Base-by-base conservation (phyloP, 2,797 vertebrate genomes). In the Falco novaeseelandiae region DNA sequence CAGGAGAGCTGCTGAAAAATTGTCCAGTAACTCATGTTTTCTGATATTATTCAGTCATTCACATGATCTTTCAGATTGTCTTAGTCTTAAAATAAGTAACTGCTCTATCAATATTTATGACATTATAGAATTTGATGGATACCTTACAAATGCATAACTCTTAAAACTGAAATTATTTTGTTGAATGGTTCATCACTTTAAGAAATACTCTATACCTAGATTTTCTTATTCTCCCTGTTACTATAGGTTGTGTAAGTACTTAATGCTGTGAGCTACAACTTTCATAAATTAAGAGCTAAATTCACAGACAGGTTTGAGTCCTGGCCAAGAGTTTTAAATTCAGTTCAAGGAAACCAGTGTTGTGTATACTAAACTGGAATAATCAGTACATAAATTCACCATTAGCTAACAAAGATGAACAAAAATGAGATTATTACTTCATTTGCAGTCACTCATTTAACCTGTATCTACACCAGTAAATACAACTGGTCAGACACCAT, bases 1-100 rank as follows among this genome's bases (percentile, higher is more conserved):
- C 86, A 92, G 18, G 8, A 95, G 27, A 94, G 48, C 21, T 96
- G 95, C 87, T 88, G 54, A 49, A 93, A 93, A 92, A 90, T 21
- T 34, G 26, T 85, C 49, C 73, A 48, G 32, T 42, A 90, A 89
- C 46, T 87, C 22, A 63, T 21, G 40, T 38, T 79, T 92, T 94
- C 63, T 63, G 59, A 55, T 44, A 84, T 23, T 82, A 86, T 48
- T 69, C 36, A 67, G 30, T 30, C 36, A 87, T 23, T 80, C 21
- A 12, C 46, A 36, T 70, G 11, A 65, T 66, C 65, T 94, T 93
- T 72, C 54, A 85, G 30, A 44, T 46, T 44, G 6, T 36, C 25
- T 73, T 26, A 10, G 17, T 67, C 22, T 72, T 46, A 55, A 82
- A 93, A 85, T 48, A 89, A 74, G 81, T 18, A 58, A 65, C 17